These are phyloP conservation scores for Lampris incognitus DNA, from an alignment of 2,113 vertebrate genomes.

Conservation along the genomic window DNA sequence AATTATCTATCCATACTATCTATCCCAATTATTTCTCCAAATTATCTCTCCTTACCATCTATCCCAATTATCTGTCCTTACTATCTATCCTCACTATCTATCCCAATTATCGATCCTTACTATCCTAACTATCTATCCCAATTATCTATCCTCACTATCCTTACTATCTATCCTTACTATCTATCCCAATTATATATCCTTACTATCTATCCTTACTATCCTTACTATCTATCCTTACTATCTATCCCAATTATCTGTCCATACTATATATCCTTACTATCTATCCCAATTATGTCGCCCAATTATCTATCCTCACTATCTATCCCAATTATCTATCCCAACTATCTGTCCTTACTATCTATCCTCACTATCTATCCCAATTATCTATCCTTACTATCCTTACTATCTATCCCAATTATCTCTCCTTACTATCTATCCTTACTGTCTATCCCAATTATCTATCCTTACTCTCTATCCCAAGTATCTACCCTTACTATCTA, in stretches of 20 bases:
- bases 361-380: background rate
- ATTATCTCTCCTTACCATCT: background rate
- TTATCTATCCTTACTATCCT: conserved; percentile 33
- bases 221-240: background rate
- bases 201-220: background rate
- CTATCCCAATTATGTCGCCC: no score
- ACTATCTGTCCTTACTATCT: background rate
- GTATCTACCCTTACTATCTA: no score
- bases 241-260: conserved; percentile 47
- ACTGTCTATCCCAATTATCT: no score
- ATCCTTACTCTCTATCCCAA: no score
- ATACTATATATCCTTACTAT: background rate
- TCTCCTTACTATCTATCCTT: conserved; percentile 31
- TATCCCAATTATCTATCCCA: no score
- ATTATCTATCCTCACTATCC: no score
- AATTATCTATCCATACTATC: conserved; percentile 37
- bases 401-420: conserved; percentile 33
- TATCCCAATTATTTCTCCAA: no score
- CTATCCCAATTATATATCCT: background rate
- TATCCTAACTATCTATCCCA: no score
- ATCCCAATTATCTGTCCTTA: conserved; percentile 47
- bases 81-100: background rate
- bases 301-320: no score
- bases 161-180: no score
- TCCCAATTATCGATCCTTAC: no score